A percentile compares a stretch with the other conserved stretches of the same genome.
These are phyloP conservation scores for Apostichopus japonicus DNA, from an alignment of 35 echinoderm and acorn worm genomes.

Conservation along the genomic window DNA sequence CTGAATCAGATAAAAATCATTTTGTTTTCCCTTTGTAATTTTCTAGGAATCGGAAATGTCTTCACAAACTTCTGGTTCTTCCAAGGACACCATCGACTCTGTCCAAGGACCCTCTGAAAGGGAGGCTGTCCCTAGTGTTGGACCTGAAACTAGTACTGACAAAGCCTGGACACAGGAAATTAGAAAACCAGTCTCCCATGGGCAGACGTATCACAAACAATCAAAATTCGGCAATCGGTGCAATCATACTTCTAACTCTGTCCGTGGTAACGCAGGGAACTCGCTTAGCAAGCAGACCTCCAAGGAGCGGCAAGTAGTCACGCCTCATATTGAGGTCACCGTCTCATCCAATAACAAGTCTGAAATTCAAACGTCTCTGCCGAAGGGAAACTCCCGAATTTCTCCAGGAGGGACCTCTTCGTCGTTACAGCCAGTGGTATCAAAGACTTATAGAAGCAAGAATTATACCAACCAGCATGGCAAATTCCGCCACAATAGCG, in stretches of 20 bases:
- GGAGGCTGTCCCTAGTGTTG: too few species aligned
- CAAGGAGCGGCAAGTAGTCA: constrained; percentile 15
- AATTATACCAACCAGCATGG: constrained; percentile 27
- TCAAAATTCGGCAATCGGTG: constrained; percentile 25
- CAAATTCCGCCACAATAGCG: constrained; percentile 24
- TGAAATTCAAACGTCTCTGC: constrained; percentile 25
- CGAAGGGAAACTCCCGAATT: constrained; percentile 12
- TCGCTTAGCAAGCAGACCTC: background rate
- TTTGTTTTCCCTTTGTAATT: too few species aligned
- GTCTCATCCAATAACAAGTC: constrained; percentile 55
- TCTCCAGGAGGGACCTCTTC: background rate
- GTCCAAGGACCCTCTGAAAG: too few species aligned
- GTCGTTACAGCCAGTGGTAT: constrained; percentile 28
- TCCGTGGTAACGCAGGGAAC: background rate
- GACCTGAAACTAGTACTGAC: constrained; percentile 5
- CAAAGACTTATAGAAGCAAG: constrained; percentile 35
- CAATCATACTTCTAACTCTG: constrained; percentile 16
- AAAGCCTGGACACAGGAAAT: constrained; percentile 14
- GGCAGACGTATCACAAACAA: constrained; percentile 9
- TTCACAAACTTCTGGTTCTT: too few species aligned
- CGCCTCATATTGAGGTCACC: constrained; percentile 52
- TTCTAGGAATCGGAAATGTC: too few species aligned
- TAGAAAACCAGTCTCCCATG: constrained; percentile 5
- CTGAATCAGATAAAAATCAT: too few species aligned
- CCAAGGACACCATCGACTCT: too few species aligned